Evolutionary conservation across 2,113 vertebrate genomes (phyloP).

Genomic region (Strix aluco): DNA sequence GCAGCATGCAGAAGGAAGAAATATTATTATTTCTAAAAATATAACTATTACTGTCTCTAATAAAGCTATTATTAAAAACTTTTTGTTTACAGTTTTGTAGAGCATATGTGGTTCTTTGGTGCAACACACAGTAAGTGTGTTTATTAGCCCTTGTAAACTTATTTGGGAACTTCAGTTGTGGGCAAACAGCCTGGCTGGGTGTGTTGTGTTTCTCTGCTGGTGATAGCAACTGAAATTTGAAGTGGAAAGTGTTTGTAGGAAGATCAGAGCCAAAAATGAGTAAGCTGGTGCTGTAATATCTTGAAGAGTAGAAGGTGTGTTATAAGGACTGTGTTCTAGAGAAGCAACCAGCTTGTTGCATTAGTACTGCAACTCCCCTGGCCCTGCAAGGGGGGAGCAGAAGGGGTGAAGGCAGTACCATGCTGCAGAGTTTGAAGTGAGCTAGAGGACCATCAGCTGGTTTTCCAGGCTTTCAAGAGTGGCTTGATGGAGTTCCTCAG

Average conservation of each 20-base stretch:
- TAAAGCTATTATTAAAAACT: neutral
- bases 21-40: too few species aligned
- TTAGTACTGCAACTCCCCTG: neutral
- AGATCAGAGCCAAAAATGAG: neutral
- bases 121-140: neutral
- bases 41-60: too few species aligned
- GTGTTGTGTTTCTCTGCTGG: neutral
- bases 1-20: too few species aligned
- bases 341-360: neutral
- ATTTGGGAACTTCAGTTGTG: neutral
- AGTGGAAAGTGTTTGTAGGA: neutral
- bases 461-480: neutral
- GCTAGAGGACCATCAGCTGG: neutral
- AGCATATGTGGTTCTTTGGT: neutral
- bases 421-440: neutral
- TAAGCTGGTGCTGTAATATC: neutral
- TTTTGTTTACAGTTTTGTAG: neutral
- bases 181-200: neutral
- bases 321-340: neutral
- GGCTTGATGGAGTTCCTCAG: neutral
- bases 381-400: neutral
- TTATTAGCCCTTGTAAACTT: neutral
- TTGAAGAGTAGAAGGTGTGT: neutral
- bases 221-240: neutral
- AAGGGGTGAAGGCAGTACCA: neutral